A percentile compares a stretch with the other conserved stretches of the same genome.
Evolutionary conservation across 2,113 vertebrate genomes (phyloP).

Genomic region (Prolemur simus): DNA sequence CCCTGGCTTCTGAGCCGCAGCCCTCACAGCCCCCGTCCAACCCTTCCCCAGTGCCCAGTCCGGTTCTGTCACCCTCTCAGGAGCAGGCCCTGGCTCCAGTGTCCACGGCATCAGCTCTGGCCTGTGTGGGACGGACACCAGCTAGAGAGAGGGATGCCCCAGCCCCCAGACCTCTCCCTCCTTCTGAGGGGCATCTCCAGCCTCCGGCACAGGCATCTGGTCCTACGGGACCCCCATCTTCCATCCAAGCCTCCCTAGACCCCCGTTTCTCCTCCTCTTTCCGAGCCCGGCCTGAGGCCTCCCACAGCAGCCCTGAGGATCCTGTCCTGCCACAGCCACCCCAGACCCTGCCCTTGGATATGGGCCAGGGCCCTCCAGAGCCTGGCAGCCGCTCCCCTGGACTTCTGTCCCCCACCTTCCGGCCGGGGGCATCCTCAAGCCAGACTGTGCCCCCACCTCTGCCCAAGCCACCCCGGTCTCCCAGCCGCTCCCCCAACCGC

Average conservation of each 20-base stretch:
- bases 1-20: conserved; percentile 56
- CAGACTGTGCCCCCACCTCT: conserved; percentile 67
- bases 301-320: conserved; percentile 55
- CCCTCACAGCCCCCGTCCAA: neutral
- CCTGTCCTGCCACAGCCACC: conserved; percentile 41
- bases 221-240: neutral
- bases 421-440: conserved; percentile 70
- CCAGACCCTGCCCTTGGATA: conserved; percentile 66
- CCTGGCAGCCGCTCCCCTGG: conserved; percentile 71
- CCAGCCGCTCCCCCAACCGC: conserved; percentile 74
- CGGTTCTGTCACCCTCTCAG: conserved; percentile 51
- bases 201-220: conserved; percentile 8
- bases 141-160: conserved; percentile 29
- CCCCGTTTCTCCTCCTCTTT: conserved; percentile 61
- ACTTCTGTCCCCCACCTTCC: conserved; percentile 86
- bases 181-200: conserved; percentile 32
- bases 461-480: conserved; percentile 73
- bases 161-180: neutral
- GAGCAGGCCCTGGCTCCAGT: conserved; percentile 15
- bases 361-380: conserved; percentile 50
- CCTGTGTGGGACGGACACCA: conserved; percentile 18
- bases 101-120: neutral
- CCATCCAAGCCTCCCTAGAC: conserved; percentile 33
- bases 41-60: conserved; percentile 42
- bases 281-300: conserved; percentile 70